phyloP scores from a whole-genome alignment of 2,888 invertebrate genomes.

The Diplazon laetatorius region DNA sequence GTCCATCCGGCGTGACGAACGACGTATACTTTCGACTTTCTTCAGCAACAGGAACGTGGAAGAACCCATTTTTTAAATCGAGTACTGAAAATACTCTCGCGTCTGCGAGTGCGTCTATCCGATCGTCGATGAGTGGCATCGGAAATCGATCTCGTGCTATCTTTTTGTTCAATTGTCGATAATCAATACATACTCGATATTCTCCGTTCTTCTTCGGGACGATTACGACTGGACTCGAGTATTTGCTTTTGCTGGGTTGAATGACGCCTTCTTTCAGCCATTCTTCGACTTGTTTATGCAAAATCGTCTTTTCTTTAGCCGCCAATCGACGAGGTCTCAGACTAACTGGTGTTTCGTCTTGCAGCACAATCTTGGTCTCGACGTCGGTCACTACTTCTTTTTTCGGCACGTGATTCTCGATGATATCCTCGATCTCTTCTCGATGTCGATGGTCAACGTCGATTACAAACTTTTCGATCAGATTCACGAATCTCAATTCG shows the following conservation, averaged over 20 bases:
- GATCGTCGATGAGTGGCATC: slow-evolving; percentile 67
- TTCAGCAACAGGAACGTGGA: slow-evolving; percentile 64
- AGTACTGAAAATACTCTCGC: slow-evolving; percentile 61
- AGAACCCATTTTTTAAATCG: slow-evolving; percentile 67
- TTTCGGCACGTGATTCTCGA: slow-evolving; percentile 67
- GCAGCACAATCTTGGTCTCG: neutral
- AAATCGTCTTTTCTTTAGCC: neutral
- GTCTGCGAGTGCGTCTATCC: slow-evolving; percentile 62
- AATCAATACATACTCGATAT: slow-evolving; percentile 67
- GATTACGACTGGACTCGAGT: slow-evolving; percentile 56
- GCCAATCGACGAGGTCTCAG: neutral
- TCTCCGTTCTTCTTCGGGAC: slow-evolving; percentile 65
- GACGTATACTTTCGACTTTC: slow-evolving; percentile 66
- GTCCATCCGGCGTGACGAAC: slow-evolving; percentile 64
- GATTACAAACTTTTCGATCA: neutral
- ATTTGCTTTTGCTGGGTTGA: slow-evolving; percentile 19
- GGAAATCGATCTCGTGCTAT: slow-evolving; percentile 67
- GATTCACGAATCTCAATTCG: neutral
- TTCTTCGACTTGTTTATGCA: neutral
- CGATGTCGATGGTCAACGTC: slow-evolving; percentile 2
- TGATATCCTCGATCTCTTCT: slow-evolving; percentile 39
- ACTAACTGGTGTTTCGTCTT: neutral
- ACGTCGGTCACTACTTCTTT: slow-evolving; percentile 66
- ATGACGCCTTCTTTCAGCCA: slow-evolving; percentile 2
- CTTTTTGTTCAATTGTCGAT: slow-evolving; percentile 63